A percentile compares a stretch with the other conserved stretches of the same genome.
Evolutionary conservation across 2,113 vertebrate species (phyloP).

Genomic region (Entelurus aequoreus): DNA sequence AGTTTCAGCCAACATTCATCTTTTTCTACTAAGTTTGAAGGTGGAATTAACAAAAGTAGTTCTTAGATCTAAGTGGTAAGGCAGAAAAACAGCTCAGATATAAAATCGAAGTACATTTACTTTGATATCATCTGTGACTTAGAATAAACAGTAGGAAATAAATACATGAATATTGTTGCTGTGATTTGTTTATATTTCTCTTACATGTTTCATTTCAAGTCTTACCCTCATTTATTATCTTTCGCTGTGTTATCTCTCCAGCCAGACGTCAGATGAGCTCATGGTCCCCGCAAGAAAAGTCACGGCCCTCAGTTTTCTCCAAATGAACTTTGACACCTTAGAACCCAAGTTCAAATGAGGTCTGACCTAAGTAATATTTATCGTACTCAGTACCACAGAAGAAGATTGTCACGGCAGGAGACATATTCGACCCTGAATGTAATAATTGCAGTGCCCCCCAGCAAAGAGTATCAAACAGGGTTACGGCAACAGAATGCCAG

Average conservation of each 20-base stretch:
- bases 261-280: slow-evolving; percentile 37
- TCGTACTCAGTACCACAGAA: slow-evolving; percentile 26
- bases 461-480: slow-evolving; percentile 40
- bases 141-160: no score
- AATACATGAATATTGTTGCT: no score
- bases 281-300: slow-evolving; percentile 36
- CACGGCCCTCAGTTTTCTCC: slow-evolving; percentile 28
- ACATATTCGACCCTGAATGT: slow-evolving; percentile 20
- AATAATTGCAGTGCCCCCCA: slow-evolving; percentile 52
- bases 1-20: no score
- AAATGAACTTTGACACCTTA: slow-evolving; percentile 29
- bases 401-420: slow-evolving; percentile 3
- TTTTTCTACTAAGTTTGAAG: no score
- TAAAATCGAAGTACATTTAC: no score
- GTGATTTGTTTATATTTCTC: not conserved
- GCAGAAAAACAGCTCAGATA: no score
- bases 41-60: no score
- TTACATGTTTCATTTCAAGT: not conserved
- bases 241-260: slow-evolving; percentile 11
- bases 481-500: slow-evolving; percentile 47
- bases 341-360: slow-evolving; percentile 49
- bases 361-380: slow-evolving; percentile 39
- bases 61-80: no score
- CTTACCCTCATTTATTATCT: slow-evolving; percentile 9
- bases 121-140: no score